Evolutionary conservation across 2,113 vertebrate species (phyloP), one percentile per base, ranked within the genome.

Genomic region (Grus americana): DNA sequence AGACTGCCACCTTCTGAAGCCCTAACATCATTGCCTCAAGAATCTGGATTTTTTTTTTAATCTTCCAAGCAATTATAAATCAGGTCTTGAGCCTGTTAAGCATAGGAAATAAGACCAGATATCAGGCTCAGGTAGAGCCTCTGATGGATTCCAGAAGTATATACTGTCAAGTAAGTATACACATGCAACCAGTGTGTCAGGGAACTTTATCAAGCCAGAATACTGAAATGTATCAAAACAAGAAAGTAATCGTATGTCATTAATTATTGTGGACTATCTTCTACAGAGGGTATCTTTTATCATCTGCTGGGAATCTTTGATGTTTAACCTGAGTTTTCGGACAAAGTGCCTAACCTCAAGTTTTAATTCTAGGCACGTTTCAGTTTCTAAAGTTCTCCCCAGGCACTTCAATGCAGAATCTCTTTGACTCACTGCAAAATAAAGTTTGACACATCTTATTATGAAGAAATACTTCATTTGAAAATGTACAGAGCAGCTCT

Each of bases 381-480:
- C 82, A 74, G 92, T 92, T 95, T 96, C 92, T 58, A 71, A 89
- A 92, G 6, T 73, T 91, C 49, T 97, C 57, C 86, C 34, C 38
- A 86, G 92, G 68, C 72, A 85, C 23, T 94, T 95, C 62, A 67
- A 61, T 26, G 38, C 47, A 42, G 74, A 89, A 93, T 93, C 50
- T 92, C 58, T 96, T 96, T 36, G 61, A 86, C 92, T 92, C 71
- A 93, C 66, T 92, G 40, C 49, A 94, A 95, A 98, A 94, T 73
- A 68, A 86, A 96, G 80, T 94, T 93, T 97, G 92, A 95, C 75
- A 94, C 59, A 91, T 52, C 89, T 94, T 82, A 93, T 95, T 92
- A 95, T 59, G 74, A 95, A 94, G 67, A 95, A 96, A 94, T 91
- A 93, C 82, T 52, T 88, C 76, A 74, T 57, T 87, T 96, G 88